Conservation (phyloP, 2,113 vertebrate genomes). For the Dendropsophus ebraccatus region DNA sequence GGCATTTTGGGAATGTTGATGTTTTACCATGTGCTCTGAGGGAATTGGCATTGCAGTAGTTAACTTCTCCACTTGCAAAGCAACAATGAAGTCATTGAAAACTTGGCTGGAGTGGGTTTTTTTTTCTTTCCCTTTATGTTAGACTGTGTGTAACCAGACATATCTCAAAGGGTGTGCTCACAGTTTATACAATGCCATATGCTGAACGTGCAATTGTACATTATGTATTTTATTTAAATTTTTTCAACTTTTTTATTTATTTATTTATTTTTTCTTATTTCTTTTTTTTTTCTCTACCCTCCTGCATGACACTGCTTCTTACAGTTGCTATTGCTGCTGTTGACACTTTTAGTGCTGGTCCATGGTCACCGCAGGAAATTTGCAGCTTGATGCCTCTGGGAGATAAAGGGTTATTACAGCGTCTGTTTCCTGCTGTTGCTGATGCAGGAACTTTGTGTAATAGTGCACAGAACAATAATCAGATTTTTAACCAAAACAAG, state of each 20-base stretch:
- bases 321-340: neutral
- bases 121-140: slow-evolving; percentile 36
- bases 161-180: slow-evolving; percentile 13
- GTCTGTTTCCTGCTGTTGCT: slow-evolving; percentile 28
- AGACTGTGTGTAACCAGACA: slow-evolving; percentile 28
- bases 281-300: neutral
- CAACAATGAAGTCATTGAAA: slow-evolving; percentile 48
- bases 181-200: slow-evolving; percentile 32
- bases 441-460: slow-evolving; percentile 21
- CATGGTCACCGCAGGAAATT: neutral
- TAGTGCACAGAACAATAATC: neutral
- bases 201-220: neutral
- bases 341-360: neutral
- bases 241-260: too few species aligned
- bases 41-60: neutral
- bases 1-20: slow-evolving; percentile 14
- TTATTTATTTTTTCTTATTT: neutral
- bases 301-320: too few species aligned
- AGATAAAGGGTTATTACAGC: slow-evolving; percentile 13
- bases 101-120: slow-evolving; percentile 39
- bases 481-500: neutral
- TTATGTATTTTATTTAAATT: neutral
- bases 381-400: neutral
- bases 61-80: slow-evolving; percentile 40
- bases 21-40: neutral